Base-by-base conservation (phyloP, 2,797 vertebrate genomes). In the Odontamblyopus rebecca region DNA sequence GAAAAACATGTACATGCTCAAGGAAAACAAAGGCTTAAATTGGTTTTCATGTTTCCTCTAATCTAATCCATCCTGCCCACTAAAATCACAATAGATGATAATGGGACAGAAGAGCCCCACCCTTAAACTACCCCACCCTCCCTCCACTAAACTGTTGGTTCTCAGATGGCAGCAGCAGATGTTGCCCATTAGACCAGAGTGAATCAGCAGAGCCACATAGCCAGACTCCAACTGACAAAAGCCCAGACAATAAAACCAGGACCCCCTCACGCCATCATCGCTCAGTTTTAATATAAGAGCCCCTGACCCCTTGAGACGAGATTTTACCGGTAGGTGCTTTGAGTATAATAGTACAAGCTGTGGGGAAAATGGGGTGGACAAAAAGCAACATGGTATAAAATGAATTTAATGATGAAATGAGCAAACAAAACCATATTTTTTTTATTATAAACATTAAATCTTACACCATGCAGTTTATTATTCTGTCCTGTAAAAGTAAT, bases 91-190 rank as follows among this genome's bases (percentile, higher is more conserved):
- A 48, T 48, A 48, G 13, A 4, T 48, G 44, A 48, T 44, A 44
- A 44, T 44, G 13, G 13, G 11, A 44, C 41, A 44, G 41, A 13
- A 48, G 44, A 48, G 44, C 44, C 19, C 67, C 66, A 57, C 62
- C 67, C 63, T 23, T 30, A 8, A 23, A 18, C 8, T 19, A 35
- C 26, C 1, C 13, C 35, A 9, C 62, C 57, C 19, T 23, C 23
- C 5, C 30, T 1, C 5, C 23, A 48, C 5, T 67, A 23, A 69
- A 74, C 38, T 59, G 75, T 29, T 64, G 76, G 70, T 59, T 64
- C 63, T 63, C 68, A 35, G 62, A 73, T 51, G 75, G 84, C 80
- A 85, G 86, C 89, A 91, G 88, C 89, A 91, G 86, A 90, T 90
- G 88, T 87, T 90, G 72, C 76, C 70, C 81, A 86, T 90, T 90